A percentile compares a stretch with the other conserved stretches of the same genome.
Conservation (phyloP, 2,113 vertebrate species). For the Chroicocephalus ridibundus region DNA sequence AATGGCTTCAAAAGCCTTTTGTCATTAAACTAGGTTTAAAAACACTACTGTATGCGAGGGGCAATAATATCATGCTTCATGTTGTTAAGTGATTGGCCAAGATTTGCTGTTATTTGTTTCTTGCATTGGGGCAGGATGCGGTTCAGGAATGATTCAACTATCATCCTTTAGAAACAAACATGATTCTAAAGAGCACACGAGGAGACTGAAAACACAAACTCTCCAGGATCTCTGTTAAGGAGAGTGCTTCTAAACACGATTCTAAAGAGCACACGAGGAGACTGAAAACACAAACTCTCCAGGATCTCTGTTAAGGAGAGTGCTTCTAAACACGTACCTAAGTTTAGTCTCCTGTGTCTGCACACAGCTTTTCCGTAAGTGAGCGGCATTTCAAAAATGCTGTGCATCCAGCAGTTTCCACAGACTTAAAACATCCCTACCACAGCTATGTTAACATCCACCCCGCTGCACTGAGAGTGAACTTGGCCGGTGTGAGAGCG, state of each 20-base stretch:
- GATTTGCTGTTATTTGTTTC: neutral
- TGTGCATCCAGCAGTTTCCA: neutral
- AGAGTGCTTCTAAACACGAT: neutral
- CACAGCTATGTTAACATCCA: constrained; percentile 3
- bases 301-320: neutral
- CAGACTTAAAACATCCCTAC: neutral
- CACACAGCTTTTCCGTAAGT: neutral
- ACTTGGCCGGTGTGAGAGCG: neutral
- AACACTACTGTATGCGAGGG: neutral
- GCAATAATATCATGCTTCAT: neutral
- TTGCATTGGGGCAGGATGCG: neutral
- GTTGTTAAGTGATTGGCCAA: neutral
- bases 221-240: neutral
- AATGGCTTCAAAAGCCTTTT: neutral
- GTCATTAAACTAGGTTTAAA: neutral
- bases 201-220: neutral
- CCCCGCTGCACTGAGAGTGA: neutral
- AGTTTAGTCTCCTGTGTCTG: neutral
- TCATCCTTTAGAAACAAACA: neutral
- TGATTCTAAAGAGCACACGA: neutral
- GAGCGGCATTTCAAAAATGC: neutral
- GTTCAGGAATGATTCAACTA: neutral
- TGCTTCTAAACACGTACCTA: neutral
- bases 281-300: neutral
- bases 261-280: neutral